phyloP scores from a whole-genome alignment of 1,140 invertebrate genomes.

The Euglossa dilemma region DNA sequence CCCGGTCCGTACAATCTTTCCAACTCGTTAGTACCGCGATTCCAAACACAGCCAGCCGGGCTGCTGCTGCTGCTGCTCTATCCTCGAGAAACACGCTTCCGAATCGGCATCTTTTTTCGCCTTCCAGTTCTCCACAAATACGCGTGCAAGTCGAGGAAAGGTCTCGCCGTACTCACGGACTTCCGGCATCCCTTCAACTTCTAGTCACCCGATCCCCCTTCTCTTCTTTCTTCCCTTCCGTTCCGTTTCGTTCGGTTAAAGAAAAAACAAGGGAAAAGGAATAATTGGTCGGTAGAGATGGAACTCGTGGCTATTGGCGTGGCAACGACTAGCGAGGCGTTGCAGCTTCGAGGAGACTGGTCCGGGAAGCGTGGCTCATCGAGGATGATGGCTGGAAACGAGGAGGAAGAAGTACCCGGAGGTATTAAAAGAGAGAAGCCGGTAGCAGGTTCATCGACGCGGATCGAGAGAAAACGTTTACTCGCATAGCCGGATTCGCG shows the following conservation, averaged over 20 bases:
- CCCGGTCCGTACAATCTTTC: background rate
- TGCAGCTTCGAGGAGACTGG: background rate
- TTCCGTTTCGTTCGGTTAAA: too few relatives aligned
- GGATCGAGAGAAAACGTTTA: background rate
- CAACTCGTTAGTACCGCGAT: constrained; percentile 7
- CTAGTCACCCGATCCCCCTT: constrained; percentile 4
- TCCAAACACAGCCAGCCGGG: background rate
- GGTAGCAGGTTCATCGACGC: constrained; percentile 21
- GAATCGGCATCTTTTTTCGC: constrained; percentile 27
- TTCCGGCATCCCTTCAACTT: constrained; percentile 54
- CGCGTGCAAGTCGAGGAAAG: constrained; percentile 40
- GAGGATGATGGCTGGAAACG: background rate
- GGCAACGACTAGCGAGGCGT: background rate
- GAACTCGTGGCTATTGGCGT: too few relatives aligned
- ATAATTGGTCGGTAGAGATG: too few relatives aligned
- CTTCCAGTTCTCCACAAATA: constrained; percentile 48
- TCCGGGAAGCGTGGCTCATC: background rate
- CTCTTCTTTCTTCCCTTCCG: background rate
- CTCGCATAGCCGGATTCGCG: constrained; percentile 33
- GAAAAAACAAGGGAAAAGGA: too few relatives aligned
- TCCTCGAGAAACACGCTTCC: constrained; percentile 10
- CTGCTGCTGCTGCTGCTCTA: too few relatives aligned
- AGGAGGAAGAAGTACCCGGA: background rate
- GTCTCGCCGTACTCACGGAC: constrained; percentile 43
- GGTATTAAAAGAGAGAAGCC: constrained; percentile 18